Evolutionary conservation across 2,797 vertebrate genomes (phyloP).

Genomic region (Hyperoplus immaculatus): DNA sequence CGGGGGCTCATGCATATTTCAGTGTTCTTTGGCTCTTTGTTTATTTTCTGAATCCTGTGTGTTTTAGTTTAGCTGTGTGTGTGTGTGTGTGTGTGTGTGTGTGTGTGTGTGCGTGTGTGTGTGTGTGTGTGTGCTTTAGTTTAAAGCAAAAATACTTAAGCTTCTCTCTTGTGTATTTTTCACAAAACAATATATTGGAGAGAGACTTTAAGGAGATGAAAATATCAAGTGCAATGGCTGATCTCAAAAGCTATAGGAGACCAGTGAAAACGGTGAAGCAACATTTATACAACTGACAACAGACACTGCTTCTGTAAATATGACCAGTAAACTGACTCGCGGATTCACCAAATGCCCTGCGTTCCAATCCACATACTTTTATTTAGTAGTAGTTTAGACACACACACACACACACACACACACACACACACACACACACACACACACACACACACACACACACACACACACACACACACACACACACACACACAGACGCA

Average conservation of each 20-base stretch:
- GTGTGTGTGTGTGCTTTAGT: no score
- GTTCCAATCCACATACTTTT: no score
- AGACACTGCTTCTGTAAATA: not conserved
- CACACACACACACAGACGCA: no score
- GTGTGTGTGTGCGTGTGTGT: no score
- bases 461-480: no score
- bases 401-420: no score
- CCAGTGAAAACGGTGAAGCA: not conserved
- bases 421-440: no score
- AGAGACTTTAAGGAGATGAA: not conserved
- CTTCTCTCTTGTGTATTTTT: conserved; percentile 12
- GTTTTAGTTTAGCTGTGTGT: conserved; percentile 17
- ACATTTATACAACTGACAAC: conserved; percentile 22
- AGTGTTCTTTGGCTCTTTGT: conserved; percentile 55
- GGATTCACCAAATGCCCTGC: not conserved
- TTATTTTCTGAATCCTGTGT: conserved; percentile 32
- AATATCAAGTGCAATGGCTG: conserved; percentile 22
- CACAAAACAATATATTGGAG: conserved; percentile 23
- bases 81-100: no score
- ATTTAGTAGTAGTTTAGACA: no score
- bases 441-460: no score
- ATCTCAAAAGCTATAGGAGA: conserved; percentile 7
- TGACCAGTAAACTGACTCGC: not conserved
- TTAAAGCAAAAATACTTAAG: conserved; percentile 27
- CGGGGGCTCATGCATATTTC: conserved; percentile 61